These are phyloP conservation scores for Dichetophora obliterata DNA, from an alignment of 2,888 invertebrate genomes.

Conservation along the genomic window DNA sequence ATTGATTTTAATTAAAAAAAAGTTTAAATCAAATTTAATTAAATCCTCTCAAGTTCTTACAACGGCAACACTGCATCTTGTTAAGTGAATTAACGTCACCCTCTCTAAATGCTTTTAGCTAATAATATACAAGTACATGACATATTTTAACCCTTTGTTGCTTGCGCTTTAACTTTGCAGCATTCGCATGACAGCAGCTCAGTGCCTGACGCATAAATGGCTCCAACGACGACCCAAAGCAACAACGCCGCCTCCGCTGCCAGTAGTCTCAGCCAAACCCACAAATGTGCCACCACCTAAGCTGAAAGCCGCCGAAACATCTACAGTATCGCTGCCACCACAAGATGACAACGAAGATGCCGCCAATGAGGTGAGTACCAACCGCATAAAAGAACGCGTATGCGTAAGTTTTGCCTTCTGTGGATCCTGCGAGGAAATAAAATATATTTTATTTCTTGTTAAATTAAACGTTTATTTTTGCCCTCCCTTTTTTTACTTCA, in stretches of 20 bases:
- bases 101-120: too few species aligned
- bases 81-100: not conserved
- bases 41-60: not conserved
- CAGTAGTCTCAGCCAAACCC: slow-evolving; percentile 59
- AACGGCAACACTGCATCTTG: slow-evolving; percentile 48
- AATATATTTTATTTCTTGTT: not conserved
- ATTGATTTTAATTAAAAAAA: not conserved
- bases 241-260: slow-evolving; percentile 58
- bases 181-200: slow-evolving; percentile 84
- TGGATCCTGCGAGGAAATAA: not conserved
- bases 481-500: not conserved
- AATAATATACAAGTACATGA: not conserved
- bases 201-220: slow-evolving; percentile 91
- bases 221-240: slow-evolving; percentile 74
- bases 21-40: slow-evolving; percentile 4
- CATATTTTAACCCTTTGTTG: slow-evolving; percentile 45
- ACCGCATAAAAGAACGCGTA: slow-evolving; percentile 43
- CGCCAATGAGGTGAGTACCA: slow-evolving; percentile 30
- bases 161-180: slow-evolving; percentile 72
- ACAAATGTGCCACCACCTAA: slow-evolving; percentile 58
- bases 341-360: slow-evolving; percentile 41
- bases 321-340: slow-evolving; percentile 56
- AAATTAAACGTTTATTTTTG: not conserved
- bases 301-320: slow-evolving; percentile 63
- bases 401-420: slow-evolving; percentile 28